Percentiles rank a stretch among this genome's conserved stretches.
Conservation (phyloP, 2,113 vertebrate genomes). For the Mesembrinibis cayennensis region DNA sequence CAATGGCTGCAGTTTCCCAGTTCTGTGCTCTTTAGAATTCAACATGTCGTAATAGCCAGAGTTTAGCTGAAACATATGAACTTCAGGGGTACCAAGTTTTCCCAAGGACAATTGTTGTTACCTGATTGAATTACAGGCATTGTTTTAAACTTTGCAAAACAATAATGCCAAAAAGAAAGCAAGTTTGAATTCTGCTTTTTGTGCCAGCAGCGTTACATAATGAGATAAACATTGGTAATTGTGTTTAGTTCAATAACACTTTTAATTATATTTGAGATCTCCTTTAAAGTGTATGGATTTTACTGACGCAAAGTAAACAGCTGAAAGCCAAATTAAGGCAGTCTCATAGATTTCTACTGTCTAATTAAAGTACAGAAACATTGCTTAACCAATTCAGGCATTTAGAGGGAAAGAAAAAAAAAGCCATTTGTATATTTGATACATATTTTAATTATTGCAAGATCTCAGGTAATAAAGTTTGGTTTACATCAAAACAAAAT, state of each 20-base stretch:
- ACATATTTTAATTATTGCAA: neutral
- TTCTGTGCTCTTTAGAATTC: neutral
- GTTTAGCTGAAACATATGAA: neutral
- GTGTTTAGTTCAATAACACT: constrained; percentile 67
- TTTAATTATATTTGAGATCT: constrained; percentile 69
- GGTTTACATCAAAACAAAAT: neutral
- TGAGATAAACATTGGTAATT: constrained; percentile 66
- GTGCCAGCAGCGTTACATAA: constrained; percentile 31
- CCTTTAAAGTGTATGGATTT: constrained; percentile 67
- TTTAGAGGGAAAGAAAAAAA: neutral
- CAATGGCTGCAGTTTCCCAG: neutral
- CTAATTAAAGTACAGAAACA: constrained; percentile 55
- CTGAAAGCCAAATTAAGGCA: constrained; percentile 42
- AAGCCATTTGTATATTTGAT: neutral
- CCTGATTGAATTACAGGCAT: constrained; percentile 1
- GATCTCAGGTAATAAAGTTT: neutral
- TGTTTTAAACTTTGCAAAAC: neutral
- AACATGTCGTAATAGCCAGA: neutral
- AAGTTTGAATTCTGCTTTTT: neutral
- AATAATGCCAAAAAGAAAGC: constrained; percentile 7
- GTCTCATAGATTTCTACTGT: constrained; percentile 50
- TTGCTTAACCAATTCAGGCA: neutral
- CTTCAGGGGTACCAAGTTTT: neutral
- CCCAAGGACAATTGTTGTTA: neutral
- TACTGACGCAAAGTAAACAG: constrained; percentile 51